Conservation (phyloP, 2,113 vertebrate species). For the Nycticorax nycticorax region DNA sequence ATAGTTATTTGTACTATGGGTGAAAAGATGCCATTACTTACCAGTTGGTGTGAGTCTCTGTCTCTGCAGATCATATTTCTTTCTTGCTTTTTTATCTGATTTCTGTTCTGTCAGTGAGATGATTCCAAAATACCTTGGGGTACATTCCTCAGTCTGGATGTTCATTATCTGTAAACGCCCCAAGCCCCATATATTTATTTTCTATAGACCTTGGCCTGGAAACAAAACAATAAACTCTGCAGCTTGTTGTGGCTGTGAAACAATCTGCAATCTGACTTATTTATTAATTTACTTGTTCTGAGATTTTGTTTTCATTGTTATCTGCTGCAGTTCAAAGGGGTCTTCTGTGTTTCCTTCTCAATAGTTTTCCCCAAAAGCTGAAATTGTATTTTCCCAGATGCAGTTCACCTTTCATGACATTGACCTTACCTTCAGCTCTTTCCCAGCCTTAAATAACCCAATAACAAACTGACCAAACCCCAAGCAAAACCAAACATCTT, state of each 20-base stretch:
- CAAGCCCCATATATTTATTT: slow-evolving; percentile 63
- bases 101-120: slow-evolving; percentile 49
- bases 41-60: not conserved
- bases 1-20: not conserved
- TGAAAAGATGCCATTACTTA: not conserved
- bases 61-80: slow-evolving; percentile 2
- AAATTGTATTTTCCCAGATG: not conserved
- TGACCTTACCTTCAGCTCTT: not conserved
- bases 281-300: slow-evolving; percentile 12
- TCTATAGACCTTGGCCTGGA: slow-evolving; percentile 34
- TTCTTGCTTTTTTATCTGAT: slow-evolving; percentile 20
- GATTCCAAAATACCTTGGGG: slow-evolving; percentile 53
- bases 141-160: slow-evolving; percentile 12
- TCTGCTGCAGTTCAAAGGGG: not conserved
- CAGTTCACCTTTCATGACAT: not conserved
- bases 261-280: not conserved
- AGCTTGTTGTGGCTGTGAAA: slow-evolving; percentile 1
- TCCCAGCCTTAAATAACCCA: not conserved
- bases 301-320: slow-evolving; percentile 2
- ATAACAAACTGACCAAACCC: not conserved
- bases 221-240: slow-evolving; percentile 59
- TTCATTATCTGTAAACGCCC: slow-evolving; percentile 63
- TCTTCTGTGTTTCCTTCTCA: not conserved
- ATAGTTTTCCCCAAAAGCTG: slow-evolving; percentile 31
- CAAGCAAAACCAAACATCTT: not conserved